Conservation (phyloP, 2,113 vertebrate genomes). For the Thermophis baileyi region DNA sequence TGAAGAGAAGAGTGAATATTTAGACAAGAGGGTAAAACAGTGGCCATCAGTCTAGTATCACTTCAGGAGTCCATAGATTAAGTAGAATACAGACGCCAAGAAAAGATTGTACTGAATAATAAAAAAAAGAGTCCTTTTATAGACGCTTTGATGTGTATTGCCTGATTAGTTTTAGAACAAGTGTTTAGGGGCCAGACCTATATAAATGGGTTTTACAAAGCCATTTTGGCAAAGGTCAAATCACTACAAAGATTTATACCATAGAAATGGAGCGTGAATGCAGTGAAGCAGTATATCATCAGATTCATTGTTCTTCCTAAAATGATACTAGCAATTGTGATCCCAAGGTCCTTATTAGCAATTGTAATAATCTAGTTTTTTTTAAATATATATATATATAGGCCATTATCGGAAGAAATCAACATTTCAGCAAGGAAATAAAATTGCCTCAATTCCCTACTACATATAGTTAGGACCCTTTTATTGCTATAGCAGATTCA, state of each 20-base stretch:
- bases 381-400: neutral
- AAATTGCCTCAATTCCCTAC: neutral
- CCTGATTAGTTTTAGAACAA: constrained; percentile 32
- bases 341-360: constrained; percentile 41
- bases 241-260: constrained; percentile 52
- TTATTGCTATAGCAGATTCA: neutral
- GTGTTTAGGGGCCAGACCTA: constrained; percentile 40
- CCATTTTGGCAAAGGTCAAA: constrained; percentile 48
- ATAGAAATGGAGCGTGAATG: constrained; percentile 47
- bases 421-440: neutral
- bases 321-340: constrained; percentile 46
- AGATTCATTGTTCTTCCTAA: constrained; percentile 49
- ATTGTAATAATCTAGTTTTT: constrained; percentile 28
- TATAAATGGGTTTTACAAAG: constrained; percentile 56
- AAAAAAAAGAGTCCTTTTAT: constrained; percentile 24
- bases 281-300: constrained; percentile 38
- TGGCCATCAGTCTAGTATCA: constrained; percentile 13
- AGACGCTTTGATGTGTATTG: neutral
- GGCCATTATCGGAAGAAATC: constrained; percentile 16
- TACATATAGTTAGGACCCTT: neutral
- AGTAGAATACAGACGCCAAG: constrained; percentile 5
- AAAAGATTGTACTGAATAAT: constrained; percentile 4
- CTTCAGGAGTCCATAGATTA: constrained; percentile 21
- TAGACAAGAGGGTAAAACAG: neutral
- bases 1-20: neutral